Conservation (phyloP, 2,113 vertebrate genomes). For the Oceanites oceanicus region DNA sequence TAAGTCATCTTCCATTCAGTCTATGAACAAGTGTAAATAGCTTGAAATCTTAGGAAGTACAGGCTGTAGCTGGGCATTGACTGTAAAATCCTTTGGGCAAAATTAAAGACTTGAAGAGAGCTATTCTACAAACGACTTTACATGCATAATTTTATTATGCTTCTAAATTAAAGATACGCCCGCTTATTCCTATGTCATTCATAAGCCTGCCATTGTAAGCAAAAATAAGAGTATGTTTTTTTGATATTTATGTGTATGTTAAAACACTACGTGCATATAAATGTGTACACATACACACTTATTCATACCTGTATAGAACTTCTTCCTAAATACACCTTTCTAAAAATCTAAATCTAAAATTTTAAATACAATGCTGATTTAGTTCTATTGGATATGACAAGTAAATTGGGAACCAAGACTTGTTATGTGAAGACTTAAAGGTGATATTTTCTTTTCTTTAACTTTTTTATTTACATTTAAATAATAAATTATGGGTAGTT, state of each 20-base stretch:
- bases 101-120: neutral
- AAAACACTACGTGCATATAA: neutral
- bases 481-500: neutral
- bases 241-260: neutral
- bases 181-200: neutral
- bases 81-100: constrained; percentile 28
- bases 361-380: neutral
- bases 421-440: neutral
- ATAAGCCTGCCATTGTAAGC: neutral
- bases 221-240: neutral
- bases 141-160: constrained; percentile 1
- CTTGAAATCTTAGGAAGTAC: constrained; percentile 23
- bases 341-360: neutral
- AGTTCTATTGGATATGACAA: neutral
- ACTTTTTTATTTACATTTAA: neutral
- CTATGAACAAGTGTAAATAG: constrained; percentile 17
- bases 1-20: constrained; percentile 40
- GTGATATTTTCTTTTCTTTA: neutral
- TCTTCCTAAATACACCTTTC: neutral
- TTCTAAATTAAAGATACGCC: constrained; percentile 5
- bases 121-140: constrained; percentile 22
- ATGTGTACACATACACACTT: neutral
- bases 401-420: neutral
- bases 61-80: neutral
- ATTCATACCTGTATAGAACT: neutral